Evolutionary conservation across 1,140 invertebrate genomes (phyloP).

Genomic region (Hormaphis cornu): DNA sequence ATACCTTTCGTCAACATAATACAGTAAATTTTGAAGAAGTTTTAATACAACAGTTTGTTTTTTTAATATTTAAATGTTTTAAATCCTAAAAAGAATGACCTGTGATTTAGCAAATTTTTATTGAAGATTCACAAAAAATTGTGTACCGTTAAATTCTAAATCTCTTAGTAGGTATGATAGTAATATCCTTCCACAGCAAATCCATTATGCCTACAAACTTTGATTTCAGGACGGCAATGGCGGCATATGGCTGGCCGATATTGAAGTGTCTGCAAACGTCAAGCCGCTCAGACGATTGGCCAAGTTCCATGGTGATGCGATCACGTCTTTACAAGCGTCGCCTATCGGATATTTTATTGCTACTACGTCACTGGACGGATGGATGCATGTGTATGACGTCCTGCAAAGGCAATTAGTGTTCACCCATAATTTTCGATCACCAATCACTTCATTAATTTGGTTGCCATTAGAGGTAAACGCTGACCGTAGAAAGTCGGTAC

Average conservation of each 20-base stretch:
- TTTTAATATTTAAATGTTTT: no score
- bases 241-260: slow-evolving; percentile 68
- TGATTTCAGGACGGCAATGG: slow-evolving; percentile 54
- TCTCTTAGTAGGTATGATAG: no score
- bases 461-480: slow-evolving; percentile 53
- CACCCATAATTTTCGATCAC: slow-evolving; percentile 51
- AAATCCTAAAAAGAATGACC: no score
- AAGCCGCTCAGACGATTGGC: slow-evolving; percentile 53
- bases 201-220: no score
- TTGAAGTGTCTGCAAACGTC: slow-evolving; percentile 54
- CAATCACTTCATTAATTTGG: slow-evolving; percentile 61
- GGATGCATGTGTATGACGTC: slow-evolving; percentile 63
- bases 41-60: no score
- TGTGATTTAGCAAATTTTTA: no score
- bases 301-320: slow-evolving; percentile 62
- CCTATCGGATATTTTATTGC: slow-evolving; percentile 57
- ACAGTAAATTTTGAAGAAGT: no score
- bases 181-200: no score
- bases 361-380: slow-evolving; percentile 59
- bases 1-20: no score
- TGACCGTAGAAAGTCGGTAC: no score
- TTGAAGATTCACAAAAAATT: no score
- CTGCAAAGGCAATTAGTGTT: slow-evolving; percentile 49
- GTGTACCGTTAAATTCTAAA: no score
- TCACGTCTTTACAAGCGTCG: slow-evolving; percentile 56